phyloP scores from a whole-genome alignment of 2,113 vertebrate genomes.

The Petroica traversi region DNA sequence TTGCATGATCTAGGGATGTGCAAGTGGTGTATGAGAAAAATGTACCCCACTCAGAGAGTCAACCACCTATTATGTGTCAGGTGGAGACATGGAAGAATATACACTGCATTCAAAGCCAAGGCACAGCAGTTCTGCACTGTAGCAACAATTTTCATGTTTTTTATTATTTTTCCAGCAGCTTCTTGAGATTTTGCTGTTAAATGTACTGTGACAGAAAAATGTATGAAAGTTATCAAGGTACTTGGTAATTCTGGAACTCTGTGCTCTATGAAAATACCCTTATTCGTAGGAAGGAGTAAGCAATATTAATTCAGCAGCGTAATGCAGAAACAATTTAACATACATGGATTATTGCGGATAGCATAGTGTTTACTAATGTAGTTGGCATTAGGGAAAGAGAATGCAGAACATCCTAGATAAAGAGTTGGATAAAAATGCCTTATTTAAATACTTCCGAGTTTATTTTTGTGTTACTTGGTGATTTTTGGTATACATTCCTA shows the following conservation, averaged over 20 bases:
- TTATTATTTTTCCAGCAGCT: not conserved
- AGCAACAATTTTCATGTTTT: not conserved
- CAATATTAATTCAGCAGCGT: not conserved
- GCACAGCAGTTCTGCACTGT: not conserved
- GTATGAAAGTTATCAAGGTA: not conserved
- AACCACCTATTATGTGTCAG: not conserved
- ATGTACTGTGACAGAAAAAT: not conserved
- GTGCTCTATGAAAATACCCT: not conserved
- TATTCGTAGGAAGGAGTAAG: not conserved
- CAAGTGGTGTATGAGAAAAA: not conserved
- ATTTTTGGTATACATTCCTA: not conserved
- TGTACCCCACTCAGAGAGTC: not conserved
- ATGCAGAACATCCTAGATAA: not conserved
- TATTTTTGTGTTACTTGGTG: not conserved
- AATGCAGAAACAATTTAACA: not conserved
- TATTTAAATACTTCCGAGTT: not conserved
- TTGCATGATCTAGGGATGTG: not conserved
- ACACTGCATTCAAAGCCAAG: not conserved
- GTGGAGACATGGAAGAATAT: not conserved
- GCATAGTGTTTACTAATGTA: not conserved
- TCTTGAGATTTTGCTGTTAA: not conserved
- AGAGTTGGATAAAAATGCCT: not conserved
- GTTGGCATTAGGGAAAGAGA: not conserved
- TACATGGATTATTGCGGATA: not conserved
- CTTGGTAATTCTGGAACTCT: not conserved